These are phyloP conservation scores for Catharus minimus DNA, from an alignment of 2,113 vertebrate species.

Conservation along the genomic window DNA sequence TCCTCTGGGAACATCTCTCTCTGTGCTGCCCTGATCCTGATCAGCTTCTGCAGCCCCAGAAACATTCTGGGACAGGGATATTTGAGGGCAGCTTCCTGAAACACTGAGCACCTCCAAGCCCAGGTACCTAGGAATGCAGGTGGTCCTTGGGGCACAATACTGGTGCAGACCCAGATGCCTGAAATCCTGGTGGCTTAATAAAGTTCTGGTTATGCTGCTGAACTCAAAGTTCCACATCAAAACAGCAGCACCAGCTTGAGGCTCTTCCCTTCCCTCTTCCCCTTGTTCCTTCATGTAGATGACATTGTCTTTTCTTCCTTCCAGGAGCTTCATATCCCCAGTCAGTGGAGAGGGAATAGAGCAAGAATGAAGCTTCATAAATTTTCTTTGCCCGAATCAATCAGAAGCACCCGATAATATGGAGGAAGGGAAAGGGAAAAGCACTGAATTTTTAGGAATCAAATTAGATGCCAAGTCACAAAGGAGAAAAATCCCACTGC, in stretches of 20 bases:
- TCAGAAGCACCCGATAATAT: neutral
- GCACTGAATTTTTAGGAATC: neutral
- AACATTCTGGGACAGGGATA: neutral
- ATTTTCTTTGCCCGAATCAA: neutral
- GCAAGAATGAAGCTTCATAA: neutral
- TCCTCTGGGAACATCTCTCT: neutral
- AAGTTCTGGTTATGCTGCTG: neutral
- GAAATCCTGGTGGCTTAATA: accelerated
- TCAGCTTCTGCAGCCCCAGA: neutral
- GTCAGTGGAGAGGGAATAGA: neutral
- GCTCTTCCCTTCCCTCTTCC: neutral
- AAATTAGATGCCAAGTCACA: neutral
- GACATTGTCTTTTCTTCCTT: neutral
- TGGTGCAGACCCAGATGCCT: neutral
- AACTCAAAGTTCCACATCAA: neutral
- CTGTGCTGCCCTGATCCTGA: neutral
- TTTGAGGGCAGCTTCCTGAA: neutral
- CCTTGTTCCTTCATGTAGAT: accelerated
- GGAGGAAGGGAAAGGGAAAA: neutral
- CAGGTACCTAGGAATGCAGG: neutral
- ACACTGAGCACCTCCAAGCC: neutral
- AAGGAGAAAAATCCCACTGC: neutral
- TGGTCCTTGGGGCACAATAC: accelerated
- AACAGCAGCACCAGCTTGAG: accelerated
- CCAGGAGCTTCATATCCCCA: neutral